phyloP scores from a whole-genome alignment of 2,888 invertebrate genomes.

The Mythimna pallens region DNA sequence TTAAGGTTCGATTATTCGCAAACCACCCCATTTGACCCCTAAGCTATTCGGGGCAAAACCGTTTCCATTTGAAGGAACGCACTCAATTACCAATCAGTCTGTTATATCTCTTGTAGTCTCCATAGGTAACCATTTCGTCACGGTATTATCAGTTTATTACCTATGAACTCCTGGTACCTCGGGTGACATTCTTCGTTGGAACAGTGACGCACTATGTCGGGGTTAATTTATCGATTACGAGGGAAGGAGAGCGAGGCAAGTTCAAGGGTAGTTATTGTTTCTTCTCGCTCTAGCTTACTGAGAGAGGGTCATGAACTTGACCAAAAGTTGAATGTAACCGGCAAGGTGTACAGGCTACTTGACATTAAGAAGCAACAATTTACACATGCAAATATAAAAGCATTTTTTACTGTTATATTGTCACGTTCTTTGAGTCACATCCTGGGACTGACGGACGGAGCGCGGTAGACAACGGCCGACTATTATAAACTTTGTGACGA shows the following conservation, averaged over 20 bases:
- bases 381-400: slow-evolving; percentile 64
- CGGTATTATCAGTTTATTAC: slow-evolving; percentile 37
- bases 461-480: slow-evolving; percentile 68
- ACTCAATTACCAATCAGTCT: too few relatives aligned
- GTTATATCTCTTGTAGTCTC: background rate
- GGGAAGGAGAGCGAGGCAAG: slow-evolving; percentile 19
- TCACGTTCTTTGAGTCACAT: slow-evolving; percentile 80
- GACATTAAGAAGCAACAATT: slow-evolving; percentile 58
- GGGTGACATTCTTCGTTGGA: slow-evolving; percentile 79
- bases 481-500: slow-evolving; percentile 75
- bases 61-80: too few relatives aligned
- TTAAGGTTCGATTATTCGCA: too few relatives aligned
- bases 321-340: background rate
- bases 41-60: too few relatives aligned
- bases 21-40: too few relatives aligned
- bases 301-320: slow-evolving; percentile 47
- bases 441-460: slow-evolving; percentile 72
- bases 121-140: slow-evolving; percentile 47
- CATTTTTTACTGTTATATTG: slow-evolving; percentile 69
- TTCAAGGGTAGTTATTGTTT: slow-evolving; percentile 29
- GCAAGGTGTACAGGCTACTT: background rate
- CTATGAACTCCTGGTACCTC: slow-evolving; percentile 77
- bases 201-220: slow-evolving; percentile 66
- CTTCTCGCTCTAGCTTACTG: slow-evolving; percentile 19
- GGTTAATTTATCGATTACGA: slow-evolving; percentile 56